These are phyloP conservation scores for Hylaeus volcanicus DNA, from an alignment of 1,140 invertebrate genomes.

Conservation along the genomic window DNA sequence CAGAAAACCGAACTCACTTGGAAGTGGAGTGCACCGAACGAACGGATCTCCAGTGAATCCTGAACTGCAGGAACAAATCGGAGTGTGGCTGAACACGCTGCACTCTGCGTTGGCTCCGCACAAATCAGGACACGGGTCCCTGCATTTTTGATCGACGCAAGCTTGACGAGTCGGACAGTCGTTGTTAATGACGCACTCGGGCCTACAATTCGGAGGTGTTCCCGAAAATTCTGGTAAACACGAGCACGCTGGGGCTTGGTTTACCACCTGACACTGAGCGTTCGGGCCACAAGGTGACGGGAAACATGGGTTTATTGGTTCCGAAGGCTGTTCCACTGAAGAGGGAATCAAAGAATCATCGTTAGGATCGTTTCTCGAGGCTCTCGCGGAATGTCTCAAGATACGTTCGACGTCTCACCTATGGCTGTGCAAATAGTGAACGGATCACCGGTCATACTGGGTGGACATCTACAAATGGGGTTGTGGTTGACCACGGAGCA, in stretches of 20 bases:
- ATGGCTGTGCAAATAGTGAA: slow-evolving; percentile 81
- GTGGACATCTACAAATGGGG: slow-evolving; percentile 84
- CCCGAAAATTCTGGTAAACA: slow-evolving; percentile 75
- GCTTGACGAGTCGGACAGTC: slow-evolving; percentile 73
- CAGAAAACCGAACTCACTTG: slow-evolving; percentile 3
- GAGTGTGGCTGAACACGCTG: slow-evolving; percentile 88
- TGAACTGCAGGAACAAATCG: slow-evolving; percentile 86
- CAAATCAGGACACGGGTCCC: slow-evolving; percentile 86
- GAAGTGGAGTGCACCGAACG: slow-evolving; percentile 73
- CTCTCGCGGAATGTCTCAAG: too few relatives aligned
- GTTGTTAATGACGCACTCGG: slow-evolving; percentile 14
- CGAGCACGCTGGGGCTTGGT: slow-evolving; percentile 87
- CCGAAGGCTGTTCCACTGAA: slow-evolving; percentile 77
- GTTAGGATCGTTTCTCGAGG: neutral
- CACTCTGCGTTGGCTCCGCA: slow-evolving; percentile 88
- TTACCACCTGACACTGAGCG: slow-evolving; percentile 86
- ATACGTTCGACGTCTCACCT: slow-evolving; percentile 55
- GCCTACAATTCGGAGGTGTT: slow-evolving; percentile 8
- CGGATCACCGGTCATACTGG: slow-evolving; percentile 83
- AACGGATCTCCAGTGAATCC: slow-evolving; percentile 85
- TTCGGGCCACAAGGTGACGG: slow-evolving; percentile 87
- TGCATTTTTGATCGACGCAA: slow-evolving; percentile 84
- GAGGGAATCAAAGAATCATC: neutral
- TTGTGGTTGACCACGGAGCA: slow-evolving; percentile 86
- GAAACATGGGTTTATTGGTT: slow-evolving; percentile 76